Evolutionary conservation across 2,113 vertebrate genomes (phyloP).

Genomic region (Oreochromis spilurus): DNA sequence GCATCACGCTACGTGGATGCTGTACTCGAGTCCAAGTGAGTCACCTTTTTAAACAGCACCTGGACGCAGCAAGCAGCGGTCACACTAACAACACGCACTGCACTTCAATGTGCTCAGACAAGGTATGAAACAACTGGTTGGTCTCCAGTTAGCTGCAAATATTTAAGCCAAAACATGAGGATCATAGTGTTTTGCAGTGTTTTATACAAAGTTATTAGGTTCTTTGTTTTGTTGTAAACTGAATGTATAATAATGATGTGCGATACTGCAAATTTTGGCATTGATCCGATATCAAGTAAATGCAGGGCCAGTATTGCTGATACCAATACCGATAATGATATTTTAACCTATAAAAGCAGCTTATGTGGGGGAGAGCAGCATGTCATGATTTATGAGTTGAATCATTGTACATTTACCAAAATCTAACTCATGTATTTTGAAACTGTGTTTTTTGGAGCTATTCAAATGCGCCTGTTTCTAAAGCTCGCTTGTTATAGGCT

Average conservation of each 20-base stretch:
- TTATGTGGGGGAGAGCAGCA: background rate
- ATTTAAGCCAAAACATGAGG: background rate
- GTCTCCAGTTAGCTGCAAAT: background rate
- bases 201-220: background rate
- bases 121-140: background rate
- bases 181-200: background rate
- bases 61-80: background rate
- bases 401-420: background rate
- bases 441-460: background rate
- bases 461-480: background rate
- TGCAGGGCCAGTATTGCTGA: background rate
- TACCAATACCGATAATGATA: background rate
- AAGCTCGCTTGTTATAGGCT: background rate
- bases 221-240: background rate
- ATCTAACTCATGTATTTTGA: background rate
- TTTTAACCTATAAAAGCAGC: background rate
- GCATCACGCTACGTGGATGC: background rate
- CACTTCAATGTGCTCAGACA: rapidly evolving
- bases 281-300: background rate
- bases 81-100: background rate
- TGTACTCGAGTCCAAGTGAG: background rate
- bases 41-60: background rate
- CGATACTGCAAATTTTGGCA: background rate
- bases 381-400: background rate
- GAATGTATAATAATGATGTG: background rate